phyloP scores from a whole-genome alignment of 2,113 vertebrate genomes.

The Lagopus muta region DNA sequence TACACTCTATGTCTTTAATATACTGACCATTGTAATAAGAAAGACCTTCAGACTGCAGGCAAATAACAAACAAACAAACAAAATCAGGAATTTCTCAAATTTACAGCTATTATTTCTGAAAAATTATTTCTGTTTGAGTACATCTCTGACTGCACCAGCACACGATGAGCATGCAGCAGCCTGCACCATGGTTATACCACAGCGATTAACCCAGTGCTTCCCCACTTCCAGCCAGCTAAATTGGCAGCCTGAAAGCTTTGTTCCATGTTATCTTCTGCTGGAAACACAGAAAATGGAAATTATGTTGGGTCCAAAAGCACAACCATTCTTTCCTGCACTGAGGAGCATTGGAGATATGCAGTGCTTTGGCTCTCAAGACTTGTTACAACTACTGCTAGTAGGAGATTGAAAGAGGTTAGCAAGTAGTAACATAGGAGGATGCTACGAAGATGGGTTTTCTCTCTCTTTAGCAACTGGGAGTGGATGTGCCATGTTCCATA shows the following conservation, averaged over 20 bases:
- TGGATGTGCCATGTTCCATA: not conserved
- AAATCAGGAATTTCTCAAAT: not conserved
- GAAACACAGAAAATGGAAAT: not conserved
- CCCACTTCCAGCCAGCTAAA: not conserved
- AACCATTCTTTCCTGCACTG: fast-evolving
- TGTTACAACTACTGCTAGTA: not conserved
- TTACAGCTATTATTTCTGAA: not conserved
- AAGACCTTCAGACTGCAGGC: not conserved
- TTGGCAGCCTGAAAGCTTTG: not conserved
- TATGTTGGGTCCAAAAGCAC: not conserved
- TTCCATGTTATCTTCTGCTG: not conserved
- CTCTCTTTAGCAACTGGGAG: too few species aligned
- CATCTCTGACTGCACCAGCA: fast-evolving
- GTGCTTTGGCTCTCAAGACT: not conserved
- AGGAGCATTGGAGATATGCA: fast-evolving
- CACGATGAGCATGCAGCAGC: not conserved
- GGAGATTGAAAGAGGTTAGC: not conserved
- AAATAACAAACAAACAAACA: not conserved
- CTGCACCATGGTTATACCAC: fast-evolving
- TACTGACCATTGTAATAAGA: not conserved
- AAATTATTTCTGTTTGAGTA: not conserved
- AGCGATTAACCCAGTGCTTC: not conserved
- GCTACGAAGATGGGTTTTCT: not conserved
- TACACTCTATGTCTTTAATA: not conserved
- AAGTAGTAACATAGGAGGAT: not conserved